Evolutionary conservation across 2,113 vertebrate species (phyloP).

Genomic region (Grammatotria lemairii): DNA sequence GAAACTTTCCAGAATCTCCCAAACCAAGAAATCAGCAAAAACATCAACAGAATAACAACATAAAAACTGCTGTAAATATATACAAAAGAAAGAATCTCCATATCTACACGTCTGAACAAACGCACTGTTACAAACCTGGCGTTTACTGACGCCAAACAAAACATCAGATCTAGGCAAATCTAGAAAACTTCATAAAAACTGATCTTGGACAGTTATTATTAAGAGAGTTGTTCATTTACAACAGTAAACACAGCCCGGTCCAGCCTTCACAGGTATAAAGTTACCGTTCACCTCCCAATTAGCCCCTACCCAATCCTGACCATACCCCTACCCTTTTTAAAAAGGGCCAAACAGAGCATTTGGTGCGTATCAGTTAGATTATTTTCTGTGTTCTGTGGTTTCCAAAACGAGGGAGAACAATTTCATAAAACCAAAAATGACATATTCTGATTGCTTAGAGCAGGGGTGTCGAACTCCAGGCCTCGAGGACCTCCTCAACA

Average conservation of each 20-base stretch:
- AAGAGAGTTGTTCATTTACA: neutral
- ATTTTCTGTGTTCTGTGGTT: neutral
- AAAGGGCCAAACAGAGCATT: neutral
- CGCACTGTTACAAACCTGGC: fast-evolving
- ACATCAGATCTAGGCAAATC: neutral
- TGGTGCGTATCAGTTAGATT: neutral
- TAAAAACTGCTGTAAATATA: neutral
- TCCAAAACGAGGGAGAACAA: fast-evolving
- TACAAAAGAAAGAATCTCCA: neutral
- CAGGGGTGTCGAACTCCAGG: fast-evolving
- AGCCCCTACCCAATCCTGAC: neutral
- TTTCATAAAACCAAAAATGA: neutral
- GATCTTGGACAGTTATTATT: neutral
- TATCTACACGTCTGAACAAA: neutral
- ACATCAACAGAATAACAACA: neutral
- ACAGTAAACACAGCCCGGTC: neutral
- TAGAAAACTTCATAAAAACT: neutral
- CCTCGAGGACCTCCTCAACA: neutral
- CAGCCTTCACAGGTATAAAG: neutral
- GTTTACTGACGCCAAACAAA: neutral
- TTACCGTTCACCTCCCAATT: neutral
- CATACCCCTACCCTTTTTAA: neutral
- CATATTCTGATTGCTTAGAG: neutral
- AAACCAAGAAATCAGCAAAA: neutral
- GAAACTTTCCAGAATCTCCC: neutral